Percentiles rank a stretch among this genome's conserved stretches.
Evolutionary conservation across 2,888 invertebrate species (phyloP).

Genomic region (Dasysyrphus albostriatus): DNA sequence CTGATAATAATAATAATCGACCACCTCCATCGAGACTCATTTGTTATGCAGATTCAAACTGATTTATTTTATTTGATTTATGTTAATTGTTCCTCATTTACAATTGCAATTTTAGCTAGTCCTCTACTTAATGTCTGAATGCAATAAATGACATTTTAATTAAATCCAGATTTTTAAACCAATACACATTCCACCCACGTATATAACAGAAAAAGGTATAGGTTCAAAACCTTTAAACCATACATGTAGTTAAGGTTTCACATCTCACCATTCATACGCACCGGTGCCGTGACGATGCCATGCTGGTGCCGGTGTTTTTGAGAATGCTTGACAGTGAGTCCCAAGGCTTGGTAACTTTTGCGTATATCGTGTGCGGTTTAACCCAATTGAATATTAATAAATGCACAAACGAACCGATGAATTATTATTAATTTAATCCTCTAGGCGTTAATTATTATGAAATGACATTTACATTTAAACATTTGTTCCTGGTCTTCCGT

Average conservation of each 20-base stretch:
- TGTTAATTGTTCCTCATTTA: slow-evolving; percentile 57
- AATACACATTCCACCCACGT: slow-evolving; percentile 12
- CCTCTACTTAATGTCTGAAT: slow-evolving; percentile 18
- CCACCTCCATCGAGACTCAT: slow-evolving; percentile 33
- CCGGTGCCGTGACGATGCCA: background rate
- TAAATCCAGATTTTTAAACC: slow-evolving; percentile 51
- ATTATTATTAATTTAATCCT: slow-evolving; percentile 74
- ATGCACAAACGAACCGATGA: slow-evolving; percentile 72
- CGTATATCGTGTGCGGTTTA: slow-evolving; percentile 57
- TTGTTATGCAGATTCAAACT: slow-evolving; percentile 31
- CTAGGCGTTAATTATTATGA: slow-evolving; percentile 73
- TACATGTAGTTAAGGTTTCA: slow-evolving; percentile 15
- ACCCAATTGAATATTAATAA: slow-evolving; percentile 74
- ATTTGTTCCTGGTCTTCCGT: slow-evolving; percentile 49
- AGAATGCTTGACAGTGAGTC: slow-evolving; percentile 48
- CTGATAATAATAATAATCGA: background rate
- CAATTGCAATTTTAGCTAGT: slow-evolving; percentile 54
- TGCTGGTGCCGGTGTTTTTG: slow-evolving; percentile 20
- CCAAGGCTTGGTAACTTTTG: slow-evolving; percentile 49
- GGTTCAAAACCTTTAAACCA: background rate
- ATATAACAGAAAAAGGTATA: background rate
- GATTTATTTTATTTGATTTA: slow-evolving; percentile 70
- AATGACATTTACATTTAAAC: slow-evolving; percentile 61
- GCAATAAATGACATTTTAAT: slow-evolving; percentile 67
- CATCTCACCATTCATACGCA: slow-evolving; percentile 28